Base-by-base conservation (phyloP, 2,888 invertebrate species). In the Dolomedes plantarius region DNA sequence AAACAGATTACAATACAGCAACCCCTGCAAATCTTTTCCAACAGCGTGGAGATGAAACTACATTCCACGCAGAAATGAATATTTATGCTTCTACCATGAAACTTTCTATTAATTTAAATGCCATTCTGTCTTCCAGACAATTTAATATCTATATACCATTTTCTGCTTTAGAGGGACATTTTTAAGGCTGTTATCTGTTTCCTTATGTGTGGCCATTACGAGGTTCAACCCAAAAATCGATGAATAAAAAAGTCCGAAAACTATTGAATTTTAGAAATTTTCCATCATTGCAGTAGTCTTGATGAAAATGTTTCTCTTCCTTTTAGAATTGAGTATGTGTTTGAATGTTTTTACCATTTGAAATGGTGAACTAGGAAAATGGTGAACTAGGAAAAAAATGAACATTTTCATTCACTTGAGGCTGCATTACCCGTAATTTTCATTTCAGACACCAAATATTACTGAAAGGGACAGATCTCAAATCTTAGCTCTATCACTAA, bases 21-120 rank as follows among this genome's bases (percentile, higher is more conserved):
- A 36, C 5, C 9, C n/a, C 23, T 23, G 23, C 46, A 56, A 56
- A 56, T 56, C 19, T 56, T 23, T 56, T 56, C 16, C 56, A 6
- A 5, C 16, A 46, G n/a, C 46, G 13, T 9, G 46, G 56, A 56
- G 23, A 56, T 56, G 56, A 56, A 56, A 23, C 11, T 23, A 23
- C 46, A 36, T 62, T 7, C 29, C 69, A 31, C 28, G 75, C 41
- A 82, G 76, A 82, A 82, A 82, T 82, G 82, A 82, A 82, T 82
- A 82, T 82, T 82, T 82, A 82, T 82, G 75, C 27, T 50, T 41
- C 32, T 32, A 46, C 69, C 75, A 68, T 64, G 41, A 82, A 68
- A 64, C 75, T 27, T 27, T 62, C 71, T 69, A 81, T 82, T 82
- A 82, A 82, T 75, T 75, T 62, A 76, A 71, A 75, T 75, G 82